Base-by-base conservation (phyloP, 2,113 vertebrate genomes). In the Pagrus major region DNA sequence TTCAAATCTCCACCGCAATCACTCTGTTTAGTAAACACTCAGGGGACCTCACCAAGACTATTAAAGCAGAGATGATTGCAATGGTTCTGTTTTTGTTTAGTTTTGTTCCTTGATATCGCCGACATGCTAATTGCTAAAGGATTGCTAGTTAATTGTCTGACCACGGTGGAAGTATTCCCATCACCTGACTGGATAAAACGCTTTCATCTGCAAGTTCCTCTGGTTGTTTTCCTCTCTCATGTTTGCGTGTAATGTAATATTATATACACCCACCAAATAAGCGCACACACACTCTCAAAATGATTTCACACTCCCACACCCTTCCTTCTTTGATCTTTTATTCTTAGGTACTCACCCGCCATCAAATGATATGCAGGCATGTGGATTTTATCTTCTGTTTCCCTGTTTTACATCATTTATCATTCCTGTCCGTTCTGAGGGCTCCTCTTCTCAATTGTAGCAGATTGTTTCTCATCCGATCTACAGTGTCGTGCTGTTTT, bases 1-100 rank as follows among this genome's bases (percentile, higher is more conserved):
- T 94, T 94, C 88, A 94, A 93, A 94, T 93, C 91, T 92, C 85
- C 80, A 87, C 75, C 9, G 76, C 91, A 89, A 93, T 90, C 89
- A 88, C 84, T 91, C 90, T 92, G 93, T 94, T 94, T 90, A 91
- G 92, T 83, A 84, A 89, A 90, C 87, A 85, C 92, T 90, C 89
- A n/a, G 71, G 90, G 91, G 93, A 92, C 64, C 76, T 84, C 77
- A 80, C 86, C 72, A 68, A 74, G 76, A 81, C 85, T 87, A 88
- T 93, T 92, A 93, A 89, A 88, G 86, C 85, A 68, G 52, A 71
- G 89, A 91, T 88, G 86, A 91, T 92, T 91, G 88, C 86, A 47
- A 68, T 78, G 83, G 23, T 90, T n/a, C 92, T 93, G 91, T 89
- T 93, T 90, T 92, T 86, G 76, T 93, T 89, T 86, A 67, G 83